phyloP scores from a whole-genome alignment of 2,113 vertebrate species.

The Orientallactaga bullata region DNA sequence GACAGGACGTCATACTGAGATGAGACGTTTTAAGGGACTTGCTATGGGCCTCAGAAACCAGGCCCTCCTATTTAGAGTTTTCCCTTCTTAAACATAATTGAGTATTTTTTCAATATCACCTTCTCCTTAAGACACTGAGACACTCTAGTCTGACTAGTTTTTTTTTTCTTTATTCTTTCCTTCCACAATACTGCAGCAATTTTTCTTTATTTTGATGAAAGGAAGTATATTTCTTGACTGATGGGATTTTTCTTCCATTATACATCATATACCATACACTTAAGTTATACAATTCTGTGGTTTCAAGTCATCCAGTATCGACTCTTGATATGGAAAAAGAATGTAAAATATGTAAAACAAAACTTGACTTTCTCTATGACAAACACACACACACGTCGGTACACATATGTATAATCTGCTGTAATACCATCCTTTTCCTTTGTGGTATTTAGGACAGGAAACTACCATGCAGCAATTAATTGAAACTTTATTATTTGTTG shows the following conservation, averaged over 20 bases:
- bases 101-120: neutral
- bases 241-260: neutral
- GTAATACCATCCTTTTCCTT: neutral
- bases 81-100: neutral
- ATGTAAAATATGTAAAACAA: neutral
- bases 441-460: neutral
- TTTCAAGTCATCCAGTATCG: neutral
- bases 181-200: neutral
- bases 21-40: neutral
- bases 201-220: neutral
- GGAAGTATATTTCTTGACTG: neutral
- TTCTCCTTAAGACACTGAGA: neutral
- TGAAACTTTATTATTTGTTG: neutral
- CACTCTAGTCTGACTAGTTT: neutral
- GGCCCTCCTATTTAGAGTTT: neutral
- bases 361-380: neutral
- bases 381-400: neutral
- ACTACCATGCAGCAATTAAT: neutral
- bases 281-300: neutral
- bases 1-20: neutral
- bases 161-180: neutral
- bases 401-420: neutral
- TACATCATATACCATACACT: neutral
- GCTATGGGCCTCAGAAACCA: neutral
- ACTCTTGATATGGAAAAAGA: neutral